Evolutionary conservation across 2,888 invertebrate species (phyloP).

Genomic region (Entomobrya multifasciata): DNA sequence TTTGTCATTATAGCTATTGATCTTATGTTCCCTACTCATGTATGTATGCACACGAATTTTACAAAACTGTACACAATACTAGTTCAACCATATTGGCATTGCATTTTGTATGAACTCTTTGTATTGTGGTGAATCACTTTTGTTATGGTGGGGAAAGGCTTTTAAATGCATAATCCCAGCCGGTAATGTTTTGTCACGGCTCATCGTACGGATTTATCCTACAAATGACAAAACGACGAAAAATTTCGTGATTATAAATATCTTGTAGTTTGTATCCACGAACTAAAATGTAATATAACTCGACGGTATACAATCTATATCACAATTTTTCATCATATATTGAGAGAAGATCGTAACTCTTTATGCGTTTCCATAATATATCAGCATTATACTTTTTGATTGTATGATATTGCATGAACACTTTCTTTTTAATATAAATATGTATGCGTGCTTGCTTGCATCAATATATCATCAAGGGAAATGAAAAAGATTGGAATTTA

Average conservation of each 20-base stretch:
- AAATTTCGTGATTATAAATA: conserved; percentile 32
- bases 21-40: not conserved
- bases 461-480: not conserved
- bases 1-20: not conserved
- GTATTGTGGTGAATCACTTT: conserved; percentile 43
- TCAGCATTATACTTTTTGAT: conserved; percentile 24
- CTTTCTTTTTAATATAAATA: not conserved
- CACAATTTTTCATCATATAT: conserved; percentile 2
- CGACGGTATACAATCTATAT: not conserved
- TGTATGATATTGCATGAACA: not conserved
- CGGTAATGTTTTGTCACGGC: conserved; percentile 57
- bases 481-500: not conserved
- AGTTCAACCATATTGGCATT: not conserved
- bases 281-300: too few relatives aligned
- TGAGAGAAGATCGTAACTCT: not conserved
- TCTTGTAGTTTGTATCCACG: conserved; percentile 44
- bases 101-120: conserved; percentile 1
- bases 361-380: conserved; percentile 1
- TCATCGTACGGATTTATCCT: conserved; percentile 52
- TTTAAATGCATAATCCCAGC: conserved; percentile 51
- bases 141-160: conserved; percentile 14
- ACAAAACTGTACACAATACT: not conserved
- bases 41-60: not conserved
- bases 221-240: conserved; percentile 55
- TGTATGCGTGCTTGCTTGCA: conserved; percentile 10